These are phyloP conservation scores for Achatina immaculata DNA, from an alignment of 1,140 invertebrate species.

Conservation along the genomic window DNA sequence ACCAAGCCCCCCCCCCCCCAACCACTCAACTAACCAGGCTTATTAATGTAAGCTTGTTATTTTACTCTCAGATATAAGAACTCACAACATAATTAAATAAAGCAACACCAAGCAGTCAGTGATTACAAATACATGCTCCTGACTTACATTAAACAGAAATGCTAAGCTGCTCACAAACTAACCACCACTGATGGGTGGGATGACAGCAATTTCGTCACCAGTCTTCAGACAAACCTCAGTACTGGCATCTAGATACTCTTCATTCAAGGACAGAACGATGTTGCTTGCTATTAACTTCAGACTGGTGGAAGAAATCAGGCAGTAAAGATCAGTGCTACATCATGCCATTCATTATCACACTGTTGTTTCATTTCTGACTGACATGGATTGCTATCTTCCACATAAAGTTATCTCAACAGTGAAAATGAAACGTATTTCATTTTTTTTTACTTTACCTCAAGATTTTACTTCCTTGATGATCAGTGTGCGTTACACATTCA, in stretches of 20 bases:
- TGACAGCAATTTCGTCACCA: conserved; percentile 85
- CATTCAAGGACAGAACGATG: conserved; percentile 85
- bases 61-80: too few relatives aligned
- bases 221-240: conserved; percentile 75
- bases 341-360: neutral
- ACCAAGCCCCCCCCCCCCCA: too few relatives aligned
- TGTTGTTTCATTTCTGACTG: neutral
- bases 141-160: conserved; percentile 9
- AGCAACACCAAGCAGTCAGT: neutral
- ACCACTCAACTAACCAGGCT: too few relatives aligned
- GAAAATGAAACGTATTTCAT: neutral
- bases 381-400: neutral
- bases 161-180: conserved; percentile 35
- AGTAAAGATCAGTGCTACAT: neutral
- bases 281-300: conserved; percentile 77
- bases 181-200: conserved; percentile 90
- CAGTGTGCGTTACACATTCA: neutral
- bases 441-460: neutral
- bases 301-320: neutral
- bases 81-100: neutral
- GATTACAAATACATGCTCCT: neutral
- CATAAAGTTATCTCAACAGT: neutral
- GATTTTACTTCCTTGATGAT: neutral
- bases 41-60: too few relatives aligned
- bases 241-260: conserved; percentile 77